Base-by-base conservation (phyloP, 2,113 vertebrate species). In the Loxodonta africana region DNA sequence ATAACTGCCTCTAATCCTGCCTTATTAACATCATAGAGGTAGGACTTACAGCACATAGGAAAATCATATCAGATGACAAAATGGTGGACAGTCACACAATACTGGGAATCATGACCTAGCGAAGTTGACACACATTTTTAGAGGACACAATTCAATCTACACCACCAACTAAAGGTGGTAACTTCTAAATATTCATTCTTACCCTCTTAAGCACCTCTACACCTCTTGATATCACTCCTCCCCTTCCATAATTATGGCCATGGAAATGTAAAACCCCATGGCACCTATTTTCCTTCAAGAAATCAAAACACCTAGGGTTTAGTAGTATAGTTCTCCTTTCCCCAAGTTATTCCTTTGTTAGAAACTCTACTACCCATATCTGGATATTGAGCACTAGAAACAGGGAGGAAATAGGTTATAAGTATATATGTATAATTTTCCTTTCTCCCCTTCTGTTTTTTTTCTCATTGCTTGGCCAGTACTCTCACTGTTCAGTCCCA, bases 121-220 rank as follows among this genome's bases (percentile, higher is more conserved):
- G 11, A 57, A 12, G 53, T 57, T 4, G 53, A 12, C 53, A 57
- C 11, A 17, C 53, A 57, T 57, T 57, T 57, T 57, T 57, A 14
- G 53, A 12, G 53, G 53, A 57, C 53, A 57, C 53, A 57, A 14
- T 57, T 57, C 53, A 57, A 57, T 57, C 53, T 4, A 57, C 2
- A 57, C 12, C 15, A 57, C 53, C 53, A 57, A 44, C 14, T 80
- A 74, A 53, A 85, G 17, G 60, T 37, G 10, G 0, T 74, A 48
- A 57, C 41, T 84, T 94, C 18, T 63, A 74, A 94, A 57, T 84
- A 83, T n/a, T 95, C 41, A n/a, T 53, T 92, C 8, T 57, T 77
- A 23, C 5, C 15, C n/a, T 86, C 57, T 46, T 28, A 23, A 60
- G 21, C 30, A 18, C 65, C 60, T 91, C 17, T 33, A 0, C 41